Evolutionary conservation across 2,113 vertebrate species (phyloP).

Genomic region (Sphaerodactylus townsendi): DNA sequence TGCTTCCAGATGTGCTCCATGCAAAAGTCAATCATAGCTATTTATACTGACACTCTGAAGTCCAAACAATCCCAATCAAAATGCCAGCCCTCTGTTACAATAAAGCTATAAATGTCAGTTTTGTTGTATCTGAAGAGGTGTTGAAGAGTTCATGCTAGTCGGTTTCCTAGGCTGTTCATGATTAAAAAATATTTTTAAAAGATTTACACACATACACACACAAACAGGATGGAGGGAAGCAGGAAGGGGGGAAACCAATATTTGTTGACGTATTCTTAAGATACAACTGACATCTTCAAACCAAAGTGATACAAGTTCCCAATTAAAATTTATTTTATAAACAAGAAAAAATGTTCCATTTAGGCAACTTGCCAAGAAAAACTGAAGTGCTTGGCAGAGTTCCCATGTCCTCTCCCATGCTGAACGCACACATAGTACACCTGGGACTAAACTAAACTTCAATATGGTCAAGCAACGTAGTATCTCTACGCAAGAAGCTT

Average conservation of each 20-base stretch:
- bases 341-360: conserved; percentile 70
- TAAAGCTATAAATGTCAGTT: conserved; percentile 83
- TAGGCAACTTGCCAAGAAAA: conserved; percentile 63
- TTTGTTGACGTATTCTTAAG: conserved; percentile 58
- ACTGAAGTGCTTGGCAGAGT: conserved; percentile 62
- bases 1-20: conserved; percentile 85
- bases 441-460: conserved; percentile 66
- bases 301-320: conserved; percentile 68
- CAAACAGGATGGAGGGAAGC: no score
- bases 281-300: conserved; percentile 72
- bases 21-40: conserved; percentile 86
- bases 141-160: conserved; percentile 80
- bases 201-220: not conserved
- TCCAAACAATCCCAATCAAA: conserved; percentile 84
- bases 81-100: conserved; percentile 80
- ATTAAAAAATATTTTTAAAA: conserved; percentile 69
- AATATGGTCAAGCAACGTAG: conserved; percentile 68
- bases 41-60: conserved; percentile 85
- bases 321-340: conserved; percentile 68
- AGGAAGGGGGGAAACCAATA: conserved; percentile 17
- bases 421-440: conserved; percentile 67
- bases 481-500: conserved; percentile 63
- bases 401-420: conserved; percentile 50
- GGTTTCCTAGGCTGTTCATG: conserved; percentile 74
- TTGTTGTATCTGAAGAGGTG: conserved; percentile 84